Evolutionary conservation across 35 echinoderm and acorn worm genomes (phyloP).

Genomic region (Apostichopus parvimensis): DNA sequence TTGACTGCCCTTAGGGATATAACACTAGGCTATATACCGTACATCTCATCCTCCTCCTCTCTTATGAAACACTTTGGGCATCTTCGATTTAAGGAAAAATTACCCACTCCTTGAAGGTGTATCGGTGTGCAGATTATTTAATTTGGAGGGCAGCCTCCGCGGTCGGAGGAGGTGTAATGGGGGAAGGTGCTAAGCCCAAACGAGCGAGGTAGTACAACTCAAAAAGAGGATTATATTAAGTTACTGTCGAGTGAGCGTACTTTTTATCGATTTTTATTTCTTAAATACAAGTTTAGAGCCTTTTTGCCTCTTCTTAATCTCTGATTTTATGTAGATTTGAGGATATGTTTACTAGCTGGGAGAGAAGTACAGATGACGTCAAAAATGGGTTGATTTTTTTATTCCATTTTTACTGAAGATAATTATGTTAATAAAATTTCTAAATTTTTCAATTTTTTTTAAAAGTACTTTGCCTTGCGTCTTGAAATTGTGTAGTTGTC

Average conservation of each 20-base stretch:
- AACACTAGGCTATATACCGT: conserved; percentile 46
- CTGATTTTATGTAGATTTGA: conserved; percentile 46
- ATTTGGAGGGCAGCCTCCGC: conserved; percentile 36
- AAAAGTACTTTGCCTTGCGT: too few relatives aligned
- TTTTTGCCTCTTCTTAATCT: conserved; percentile 49
- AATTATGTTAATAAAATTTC: too few relatives aligned
- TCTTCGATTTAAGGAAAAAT: conserved; percentile 54
- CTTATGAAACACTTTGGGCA: conserved; percentile 45
- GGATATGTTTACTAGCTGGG: background rate
- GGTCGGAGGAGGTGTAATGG: conserved; percentile 43
- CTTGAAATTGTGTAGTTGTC: too few relatives aligned
- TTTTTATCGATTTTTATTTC: conserved; percentile 38
- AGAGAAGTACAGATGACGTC: background rate
- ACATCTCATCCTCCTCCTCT: conserved; percentile 14
- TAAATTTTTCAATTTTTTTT: too few relatives aligned
- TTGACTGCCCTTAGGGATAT: conserved; percentile 41
- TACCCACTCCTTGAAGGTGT: conserved; percentile 56
- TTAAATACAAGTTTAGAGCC: conserved; percentile 14
- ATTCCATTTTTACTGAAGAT: too few relatives aligned
- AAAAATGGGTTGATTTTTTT: background rate
- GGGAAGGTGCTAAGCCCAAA: conserved; percentile 47
- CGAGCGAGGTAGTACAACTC: conserved; percentile 32
- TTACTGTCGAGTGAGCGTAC: conserved; percentile 38
- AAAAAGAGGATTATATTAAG: conserved; percentile 53
- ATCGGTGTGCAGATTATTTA: conserved; percentile 45